Base-by-base conservation (phyloP, 2,113 vertebrate genomes). In the Dromiciops gliroides region DNA sequence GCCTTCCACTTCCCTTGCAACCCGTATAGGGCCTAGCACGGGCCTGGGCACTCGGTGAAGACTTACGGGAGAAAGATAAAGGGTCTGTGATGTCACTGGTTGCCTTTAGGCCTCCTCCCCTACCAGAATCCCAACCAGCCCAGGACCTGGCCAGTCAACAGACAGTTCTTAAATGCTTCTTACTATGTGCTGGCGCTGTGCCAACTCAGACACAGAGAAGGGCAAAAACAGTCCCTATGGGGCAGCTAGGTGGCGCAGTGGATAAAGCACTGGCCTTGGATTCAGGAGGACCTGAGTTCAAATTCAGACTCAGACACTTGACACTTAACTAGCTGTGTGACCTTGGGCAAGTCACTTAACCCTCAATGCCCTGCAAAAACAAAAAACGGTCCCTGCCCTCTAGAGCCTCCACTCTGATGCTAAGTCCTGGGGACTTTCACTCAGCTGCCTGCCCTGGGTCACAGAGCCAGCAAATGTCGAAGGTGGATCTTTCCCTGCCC, bases 71-170 rank as follows among this genome's bases (percentile, higher is more conserved):
- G 67, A 19, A 83, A 8, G 52, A 22, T 0, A n/a, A 56, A 89
- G 3, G 28, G 8, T 8, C 44, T 0, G 0, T 0, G 23, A 48
- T 67, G 44, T 92, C 37, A 9, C 2, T 44, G 37, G 67, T 22
- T n/a, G 37, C 60, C 37, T 75, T n/a, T n/a, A 53, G n/a, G n/a
- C 37, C 52, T 75, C 12, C 3, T 37, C 31, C 28, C 56, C 31
- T 2, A 37, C 67, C 37, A 7, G 5, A 83, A 83, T n/a, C 67
- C 37, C n/a, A 23, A 83, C n/a, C 67, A 22, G 37, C 37, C n/a
- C 7, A 11, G 67, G 19, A 19, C 67, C 44, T 75, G 22, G 16
- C 1, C 14, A n/a, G 37, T 22, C 37, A n/a, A 2, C 4, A n/a
- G n/a, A 5, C 8, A 44, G 14, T 67, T n/a, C 19, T 16, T 19